Evolutionary conservation across 2,888 invertebrate species (phyloP), one percentile per base, ranked within the genome.

Genomic region (Eupithecia subfuscata): DNA sequence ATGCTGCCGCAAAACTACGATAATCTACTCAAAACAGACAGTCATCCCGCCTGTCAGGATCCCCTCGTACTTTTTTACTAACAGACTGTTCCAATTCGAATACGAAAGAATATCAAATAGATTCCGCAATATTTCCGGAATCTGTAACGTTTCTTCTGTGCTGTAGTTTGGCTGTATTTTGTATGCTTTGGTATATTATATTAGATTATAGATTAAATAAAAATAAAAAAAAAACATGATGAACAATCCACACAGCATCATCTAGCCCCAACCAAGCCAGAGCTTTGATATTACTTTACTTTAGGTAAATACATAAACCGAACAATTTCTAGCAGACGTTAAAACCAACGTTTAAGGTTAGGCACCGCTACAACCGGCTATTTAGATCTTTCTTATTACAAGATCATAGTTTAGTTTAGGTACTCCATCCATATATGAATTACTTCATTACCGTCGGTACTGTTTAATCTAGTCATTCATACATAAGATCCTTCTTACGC

Each of bases 21-120:
- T 91, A 92, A 92, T 92, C 85, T 84, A 90, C 90, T 88, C 88
- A 90, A 91, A 93, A 91, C 89, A 89, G 86, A 88, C 85, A 92
- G 91, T 93, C 92, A 92, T 91, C 87, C 91, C 91, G 90, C 82
- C 90, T 91, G 89, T 22, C 43, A 14, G 68, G 40, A 84, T 79
- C 79, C 80, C 78, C 78, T 79, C 78, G 22, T 45, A 43, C 73
- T 73, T 80, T 69, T 45, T 25, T 75, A 80, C 75, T 75, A 81
- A 75, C 76, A 70, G 74, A 34, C 73, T 71, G 71, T 75, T 77
- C 70, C 72, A 73, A 76, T 79, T 75, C 60, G 37, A 69, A 73
- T 72, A 73, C 30, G 22, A 45, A 70, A 56, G 72, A 78, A 80
- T 73, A 75, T 73, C 69, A 77, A 78, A 77, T 75, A 75, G 74